Percentiles rank a stretch among this genome's conserved stretches.
These are phyloP conservation scores for Oreochromis grahami DNA, from an alignment of 2,797 vertebrate genomes.

Conservation along the genomic window DNA sequence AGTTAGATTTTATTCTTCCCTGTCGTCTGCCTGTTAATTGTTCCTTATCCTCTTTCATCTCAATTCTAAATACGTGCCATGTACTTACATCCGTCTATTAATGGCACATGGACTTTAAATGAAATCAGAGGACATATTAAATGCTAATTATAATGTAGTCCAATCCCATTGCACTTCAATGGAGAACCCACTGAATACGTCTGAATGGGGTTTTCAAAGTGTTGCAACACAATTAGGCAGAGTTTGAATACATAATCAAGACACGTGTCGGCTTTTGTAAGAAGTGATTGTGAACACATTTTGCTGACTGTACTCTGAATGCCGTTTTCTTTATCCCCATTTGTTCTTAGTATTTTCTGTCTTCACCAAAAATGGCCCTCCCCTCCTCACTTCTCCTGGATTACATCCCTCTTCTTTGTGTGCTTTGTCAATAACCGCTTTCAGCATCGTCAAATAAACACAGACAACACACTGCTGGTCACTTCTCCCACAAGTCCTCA, in stretches of 20 bases:
- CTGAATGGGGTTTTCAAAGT: not conserved
- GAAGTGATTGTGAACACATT: not conserved
- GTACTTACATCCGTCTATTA: not conserved
- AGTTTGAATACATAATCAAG: not conserved
- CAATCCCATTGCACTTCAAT: not conserved
- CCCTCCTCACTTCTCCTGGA: not conserved
- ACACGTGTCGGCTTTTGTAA: not conserved
- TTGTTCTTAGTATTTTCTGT: not conserved
- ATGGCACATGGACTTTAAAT: not conserved
- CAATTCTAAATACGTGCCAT: not conserved
- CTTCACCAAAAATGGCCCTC: not conserved
- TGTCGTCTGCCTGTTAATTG: not conserved
- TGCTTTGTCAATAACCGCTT: not conserved
- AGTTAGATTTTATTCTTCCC: not conserved
- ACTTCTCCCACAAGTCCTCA: conserved; percentile 9
- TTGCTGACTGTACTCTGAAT: not conserved
- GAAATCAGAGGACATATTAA: not conserved
- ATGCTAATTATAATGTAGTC: not conserved
- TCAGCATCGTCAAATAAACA: not conserved
- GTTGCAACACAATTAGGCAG: not conserved
- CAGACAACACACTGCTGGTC: not conserved
- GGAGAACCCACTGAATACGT: not conserved
- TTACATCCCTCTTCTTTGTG: not conserved
- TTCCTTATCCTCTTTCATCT: not conserved
- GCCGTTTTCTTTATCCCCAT: not conserved